Base-by-base conservation (phyloP, 1,140 invertebrate species). In the Hypothenemus hampei region DNA sequence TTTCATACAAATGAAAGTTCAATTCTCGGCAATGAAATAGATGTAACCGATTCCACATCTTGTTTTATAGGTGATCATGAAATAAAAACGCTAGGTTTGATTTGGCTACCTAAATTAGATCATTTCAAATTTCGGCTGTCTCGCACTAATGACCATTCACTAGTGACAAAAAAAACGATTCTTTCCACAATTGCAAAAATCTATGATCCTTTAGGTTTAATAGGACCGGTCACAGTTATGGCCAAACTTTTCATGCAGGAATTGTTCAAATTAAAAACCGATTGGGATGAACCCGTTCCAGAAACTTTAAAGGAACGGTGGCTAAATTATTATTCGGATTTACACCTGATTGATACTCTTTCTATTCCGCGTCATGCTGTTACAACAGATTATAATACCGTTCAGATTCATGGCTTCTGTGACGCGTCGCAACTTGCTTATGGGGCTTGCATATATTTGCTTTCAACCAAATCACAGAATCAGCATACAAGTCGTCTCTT, bases 201-300 rank as follows among this genome's bases (percentile, higher is more conserved):
- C 18, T 68, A 61, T 36, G 65, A 65, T 43, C 63, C 62, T 1
- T 37, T 67, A 18, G 64, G 64, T 48, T 47, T 66, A 11, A 29
- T 73, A 5, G 56, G 60, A 23, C 68, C 72, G n/a, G 41, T 69
- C 16, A 65, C 63, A 5, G 64, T 74, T 11, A 57, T 47, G 11
- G 61, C 64, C 6, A 75, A 75, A 61, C 63, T 71, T 1, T 49
- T 75, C 5, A 39, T 76, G 6, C 73, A 76, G 61, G 40, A 66
- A 48, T 29, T 75, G 6, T 73, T 72, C 69, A 16, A 51, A 45
- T 20, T 33, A 23, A 59, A 65, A 11, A 4, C 69, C n/a, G 66
- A 63, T 43, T 76, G 73, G 73, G 73, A 76, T 53, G 61, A 68
- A 41, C 8, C 7, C 4, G 13, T 56, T 11, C 53, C 44, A 10